Percentiles rank a stretch among this genome's conserved stretches.
Conservation (phyloP, 2,113 vertebrate genomes). For the Rhizomys pruinosus region DNA sequence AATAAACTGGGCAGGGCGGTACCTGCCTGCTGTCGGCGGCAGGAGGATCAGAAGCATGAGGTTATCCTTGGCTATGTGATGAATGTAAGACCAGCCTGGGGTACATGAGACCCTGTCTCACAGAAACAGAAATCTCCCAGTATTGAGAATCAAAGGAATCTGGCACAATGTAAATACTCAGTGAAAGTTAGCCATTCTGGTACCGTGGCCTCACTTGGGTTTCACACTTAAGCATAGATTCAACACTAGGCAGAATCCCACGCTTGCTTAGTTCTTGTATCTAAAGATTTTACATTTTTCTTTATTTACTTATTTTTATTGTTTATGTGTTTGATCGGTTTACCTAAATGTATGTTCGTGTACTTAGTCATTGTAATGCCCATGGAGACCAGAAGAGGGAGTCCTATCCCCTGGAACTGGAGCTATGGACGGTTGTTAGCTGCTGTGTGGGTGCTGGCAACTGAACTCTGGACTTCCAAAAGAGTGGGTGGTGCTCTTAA, state of each 20-base stretch:
- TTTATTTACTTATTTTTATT: too few relatives aligned
- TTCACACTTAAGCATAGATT: background rate
- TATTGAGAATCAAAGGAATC: background rate
- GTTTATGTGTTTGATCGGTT: background rate
- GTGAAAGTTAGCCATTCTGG: background rate
- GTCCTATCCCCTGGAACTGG: too few relatives aligned
- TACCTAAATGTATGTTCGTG: too few relatives aligned
- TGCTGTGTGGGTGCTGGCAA: too few relatives aligned
- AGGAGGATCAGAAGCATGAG: background rate
- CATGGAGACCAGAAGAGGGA: too few relatives aligned
- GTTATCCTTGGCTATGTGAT: background rate
- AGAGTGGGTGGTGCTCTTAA: too few relatives aligned
- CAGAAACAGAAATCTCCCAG: background rate
- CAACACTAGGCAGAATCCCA: background rate
- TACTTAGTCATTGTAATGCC: too few relatives aligned
- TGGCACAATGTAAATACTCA: background rate
- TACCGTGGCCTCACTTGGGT: background rate
- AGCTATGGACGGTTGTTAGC: too few relatives aligned
- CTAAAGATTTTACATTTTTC: background rate
- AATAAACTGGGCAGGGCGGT: background rate
- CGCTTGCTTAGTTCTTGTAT: background rate
- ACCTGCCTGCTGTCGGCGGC: background rate
- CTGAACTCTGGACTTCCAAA: too few relatives aligned
- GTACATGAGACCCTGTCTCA: background rate
- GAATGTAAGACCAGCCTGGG: background rate